phyloP scores from a whole-genome alignment of 2,113 vertebrate genomes.

The mouse (Mus musculus) region GRCm39 chr9:37518001-37518500 shows the following conservation, averaged over 20 bases:
- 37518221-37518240: conserved; percentile 33
- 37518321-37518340: not conserved
- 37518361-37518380: not conserved
- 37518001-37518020: no score
- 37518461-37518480: not conserved
- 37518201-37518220: not conserved
- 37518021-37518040: not conserved
- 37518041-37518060: not conserved
- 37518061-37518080: not conserved
- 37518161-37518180: not conserved
- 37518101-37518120: not conserved
- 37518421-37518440: not conserved
- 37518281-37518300: not conserved
- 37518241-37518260: not conserved
- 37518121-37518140: not conserved
- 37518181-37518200: not conserved
- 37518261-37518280: not conserved
- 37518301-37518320: not conserved
- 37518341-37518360: not conserved
- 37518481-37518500: conserved; percentile 44
- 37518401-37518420: conserved; percentile 5
- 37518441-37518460: not conserved
- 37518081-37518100: not conserved
- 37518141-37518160: not conserved
- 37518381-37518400: not conserved